A percentile compares a stretch with the other conserved stretches of the same genome.
phyloP scores from a whole-genome alignment of 2,113 vertebrate species.

The Macroglossus sobrinus region DNA sequence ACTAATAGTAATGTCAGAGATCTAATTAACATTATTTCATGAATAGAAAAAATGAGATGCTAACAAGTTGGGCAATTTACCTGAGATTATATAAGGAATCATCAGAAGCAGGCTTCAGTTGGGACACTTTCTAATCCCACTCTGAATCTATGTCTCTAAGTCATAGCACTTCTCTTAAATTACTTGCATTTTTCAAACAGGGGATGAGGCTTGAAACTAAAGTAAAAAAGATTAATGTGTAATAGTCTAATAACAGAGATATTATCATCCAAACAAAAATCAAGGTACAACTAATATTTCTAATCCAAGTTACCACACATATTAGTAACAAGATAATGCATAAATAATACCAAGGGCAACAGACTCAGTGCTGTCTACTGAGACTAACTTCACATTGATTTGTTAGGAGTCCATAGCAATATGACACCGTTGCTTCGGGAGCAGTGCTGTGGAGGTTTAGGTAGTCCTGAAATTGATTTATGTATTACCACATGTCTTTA shows the following conservation, averaged over 20 bases:
- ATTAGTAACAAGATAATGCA: background rate
- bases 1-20: too few species aligned
- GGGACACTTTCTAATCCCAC: background rate
- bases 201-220: background rate
- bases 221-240: background rate
- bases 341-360: background rate
- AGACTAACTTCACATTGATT: background rate
- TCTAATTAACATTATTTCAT: background rate
- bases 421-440: background rate
- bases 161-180: background rate
- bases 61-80: background rate
- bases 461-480: background rate
- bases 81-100: background rate
- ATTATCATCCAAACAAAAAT: background rate
- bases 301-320: background rate
- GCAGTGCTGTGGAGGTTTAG: background rate
- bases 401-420: background rate
- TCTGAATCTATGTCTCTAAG: background rate
- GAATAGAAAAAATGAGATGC: background rate
- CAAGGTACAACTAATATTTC: constrained; percentile 8
- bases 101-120: background rate
- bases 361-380: background rate
- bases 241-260: background rate
- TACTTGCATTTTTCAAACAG: background rate
- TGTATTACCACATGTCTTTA: background rate